Evolutionary conservation across 2,888 invertebrate genomes (phyloP), one percentile per base, ranked within the genome.

Genomic region (Sisyra nigra): DNA sequence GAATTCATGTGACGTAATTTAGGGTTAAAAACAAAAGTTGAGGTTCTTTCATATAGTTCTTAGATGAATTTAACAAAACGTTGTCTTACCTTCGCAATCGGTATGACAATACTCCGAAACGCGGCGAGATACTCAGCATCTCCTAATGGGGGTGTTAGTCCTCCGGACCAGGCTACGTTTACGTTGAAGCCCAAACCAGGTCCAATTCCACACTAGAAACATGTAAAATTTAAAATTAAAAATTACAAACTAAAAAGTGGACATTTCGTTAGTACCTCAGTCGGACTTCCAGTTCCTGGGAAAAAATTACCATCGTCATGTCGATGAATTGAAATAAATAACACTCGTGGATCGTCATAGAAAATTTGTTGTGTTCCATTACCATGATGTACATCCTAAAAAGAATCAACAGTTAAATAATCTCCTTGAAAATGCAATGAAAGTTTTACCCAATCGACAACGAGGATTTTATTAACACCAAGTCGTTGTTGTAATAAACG

Each of bases 251-350:
- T 11, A 35, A 35, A 11, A 11, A 35, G 13, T 9, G n/a, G n/a
- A 35, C 35, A 7, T 7, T 11, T 10, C n/a, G 36, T 2, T 35
- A 13, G 13, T 50, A 74, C 74, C 65, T 94, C 97, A 42, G 76
- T 78, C 34, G 89, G 87, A 39, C 89, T 89, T 45, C 98, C 98
- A 2, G 98, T 98, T 49, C 97, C 98, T n/a, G 97, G 97, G 71
- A 97, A 97, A 69, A 97, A 97, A 67, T 96, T 96, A 29, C 97
- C 98, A 62, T 94, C 92, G 72, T 98, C 98, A 71, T 98, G 97
- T 53, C 98, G 84, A 72, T 98, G 98, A 59, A 98, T 79, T 52
- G 94, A 94, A 57, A 98, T 74, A 69, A 97, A 98, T 53, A 98
- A 73, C 53, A 97, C 87, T 57, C 83, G 76, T 40, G 91, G 85